Evolutionary conservation across 2,888 invertebrate genomes (phyloP).

Genomic region (Dasysyrphus tricinctus): DNA sequence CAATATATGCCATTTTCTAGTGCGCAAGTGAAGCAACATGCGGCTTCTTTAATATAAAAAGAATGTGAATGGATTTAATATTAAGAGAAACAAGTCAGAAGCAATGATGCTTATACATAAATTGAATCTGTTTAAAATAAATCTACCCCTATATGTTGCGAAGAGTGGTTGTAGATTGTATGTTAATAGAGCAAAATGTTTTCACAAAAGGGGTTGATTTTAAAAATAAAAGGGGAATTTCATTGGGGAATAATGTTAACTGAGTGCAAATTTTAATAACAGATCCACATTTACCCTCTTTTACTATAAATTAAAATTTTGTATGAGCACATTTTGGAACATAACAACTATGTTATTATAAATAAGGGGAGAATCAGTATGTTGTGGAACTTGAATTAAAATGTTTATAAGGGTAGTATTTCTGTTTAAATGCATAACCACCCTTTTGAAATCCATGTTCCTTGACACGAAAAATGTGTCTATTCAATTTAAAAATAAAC

Average conservation of each 20-base stretch:
- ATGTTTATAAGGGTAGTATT: background rate
- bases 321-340: conserved; percentile 1
- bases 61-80: too few relatives aligned
- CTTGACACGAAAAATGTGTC: background rate
- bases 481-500: background rate
- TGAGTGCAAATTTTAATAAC: conserved; percentile 19
- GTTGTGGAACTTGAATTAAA: background rate
- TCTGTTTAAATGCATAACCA: background rate
- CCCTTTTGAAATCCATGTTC: background rate
- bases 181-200: background rate
- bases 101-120: too few relatives aligned
- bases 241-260: background rate
- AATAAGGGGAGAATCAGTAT: background rate
- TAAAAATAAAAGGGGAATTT: background rate
- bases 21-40: too few relatives aligned
- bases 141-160: background rate
- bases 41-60: too few relatives aligned
- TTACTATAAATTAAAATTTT: background rate
- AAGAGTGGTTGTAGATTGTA: background rate
- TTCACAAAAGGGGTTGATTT: background rate
- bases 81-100: background rate
- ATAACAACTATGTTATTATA: background rate
- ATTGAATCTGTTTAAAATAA: background rate
- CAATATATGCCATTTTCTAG: too few relatives aligned
- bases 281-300: background rate